Percentiles rank a stretch among this genome's conserved stretches.
Conservation (phyloP, 2,888 invertebrate genomes). For the Rhagonycha fulva region DNA sequence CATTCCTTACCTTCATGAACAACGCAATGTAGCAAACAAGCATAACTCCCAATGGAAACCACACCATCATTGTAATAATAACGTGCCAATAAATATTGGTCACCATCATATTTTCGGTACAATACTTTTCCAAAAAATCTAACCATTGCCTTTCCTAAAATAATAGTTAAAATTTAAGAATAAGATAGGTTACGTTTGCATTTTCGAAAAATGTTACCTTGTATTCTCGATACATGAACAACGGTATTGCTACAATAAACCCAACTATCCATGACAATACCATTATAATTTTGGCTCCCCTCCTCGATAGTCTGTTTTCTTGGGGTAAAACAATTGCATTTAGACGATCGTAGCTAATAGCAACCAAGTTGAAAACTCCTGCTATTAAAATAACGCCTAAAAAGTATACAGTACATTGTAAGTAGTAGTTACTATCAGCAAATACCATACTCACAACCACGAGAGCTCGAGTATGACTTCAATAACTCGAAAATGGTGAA, state of each 20-base stretch:
- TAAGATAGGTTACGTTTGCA: not conserved
- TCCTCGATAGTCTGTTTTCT: constrained; percentile 69
- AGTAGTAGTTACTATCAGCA: too few relatives aligned
- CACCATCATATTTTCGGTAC: constrained; percentile 68
- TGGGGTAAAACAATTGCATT: constrained; percentile 78
- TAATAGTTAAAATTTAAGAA: not conserved
- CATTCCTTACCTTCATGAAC: constrained; percentile 62
- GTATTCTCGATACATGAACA: constrained; percentile 66
- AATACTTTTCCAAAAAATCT: constrained; percentile 76
- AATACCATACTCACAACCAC: too few relatives aligned
- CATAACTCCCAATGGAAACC: constrained; percentile 78
- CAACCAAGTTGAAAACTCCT: constrained; percentile 75
- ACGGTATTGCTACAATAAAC: constrained; percentile 65
- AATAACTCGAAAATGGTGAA: not conserved
- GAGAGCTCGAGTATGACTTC: too few relatives aligned
- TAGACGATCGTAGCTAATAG: constrained; percentile 81
- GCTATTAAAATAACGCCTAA: constrained; percentile 72
- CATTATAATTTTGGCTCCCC: constrained; percentile 68
- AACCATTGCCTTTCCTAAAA: constrained; percentile 72
- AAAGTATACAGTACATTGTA: constrained; percentile 9
- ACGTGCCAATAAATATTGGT: constrained; percentile 80
- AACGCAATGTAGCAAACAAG: constrained; percentile 74
- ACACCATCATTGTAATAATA: constrained; percentile 73
- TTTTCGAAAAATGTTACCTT: constrained; percentile 53
- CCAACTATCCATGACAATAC: constrained; percentile 70